Evolutionary conservation across 2,888 invertebrate genomes (phyloP), one percentile per base, ranked within the genome.

Genomic region (Hyposoter dolosus): DNA sequence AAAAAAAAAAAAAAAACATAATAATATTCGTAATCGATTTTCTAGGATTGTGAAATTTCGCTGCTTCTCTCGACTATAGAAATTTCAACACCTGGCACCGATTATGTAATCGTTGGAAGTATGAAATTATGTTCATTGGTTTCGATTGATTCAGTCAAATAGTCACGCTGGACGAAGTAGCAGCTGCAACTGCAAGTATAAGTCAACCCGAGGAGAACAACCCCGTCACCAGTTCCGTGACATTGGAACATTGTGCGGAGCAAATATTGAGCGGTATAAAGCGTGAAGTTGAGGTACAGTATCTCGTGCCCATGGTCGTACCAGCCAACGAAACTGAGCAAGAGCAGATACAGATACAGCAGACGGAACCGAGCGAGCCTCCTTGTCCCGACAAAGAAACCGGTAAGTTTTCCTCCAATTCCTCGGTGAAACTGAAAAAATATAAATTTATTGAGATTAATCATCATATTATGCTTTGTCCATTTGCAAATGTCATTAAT

Each of bases 251-350:
- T 89, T 95, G 95, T 6, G 96, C 96, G 0, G 96, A 95, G 45
- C 95, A 96, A 91, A 96, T 96, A 79, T 93, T 96, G 43, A 96
- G 95, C 86, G 96, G 96, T 5, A 94, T 96, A 10, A 95, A 95
- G 89, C 94, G 95, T 40, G 95, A 95, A 81, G 96, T 96, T 9
- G 95, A 96, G 90, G 96, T 96, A 68, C 96, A 96, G 90, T 95
- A 95, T 85, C 93, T 95, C 7, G 91, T 94, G 12, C 94, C 94
- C 7, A 94, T 94, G 93, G 90, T 91, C 85, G 87, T 92, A 32
- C 88, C 93, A 3, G 88, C 82, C 76, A 90, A 88, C 75, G 87
- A 85, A 60, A 65, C 60, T 32, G 82, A 74, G 3, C 84, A 32
- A 77, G 86, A 82, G 60, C 84, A 63, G 65, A 76, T 71, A 28